phyloP scores from a whole-genome alignment of 2,888 invertebrate genomes.

The Drosophila acutilabella region DNA sequence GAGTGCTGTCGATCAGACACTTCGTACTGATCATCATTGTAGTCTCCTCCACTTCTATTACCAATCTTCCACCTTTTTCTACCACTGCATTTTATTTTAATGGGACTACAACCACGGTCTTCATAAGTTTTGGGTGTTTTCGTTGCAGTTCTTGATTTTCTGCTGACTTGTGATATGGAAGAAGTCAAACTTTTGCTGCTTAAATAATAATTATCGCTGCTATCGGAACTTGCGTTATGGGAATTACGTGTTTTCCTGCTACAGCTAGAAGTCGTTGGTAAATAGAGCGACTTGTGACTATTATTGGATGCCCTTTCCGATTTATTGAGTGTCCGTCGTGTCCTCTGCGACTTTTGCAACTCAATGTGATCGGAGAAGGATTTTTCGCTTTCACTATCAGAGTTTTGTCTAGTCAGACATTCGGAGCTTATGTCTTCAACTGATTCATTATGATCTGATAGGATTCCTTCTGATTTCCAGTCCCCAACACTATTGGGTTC shows the following conservation, averaged over 20 bases:
- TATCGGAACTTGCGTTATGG: not conserved
- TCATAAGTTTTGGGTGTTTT: conserved; percentile 33
- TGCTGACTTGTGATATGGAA: not conserved
- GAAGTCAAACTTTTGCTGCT: conserved; percentile 3
- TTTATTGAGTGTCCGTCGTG: not conserved
- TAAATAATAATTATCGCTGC: conserved; percentile 14
- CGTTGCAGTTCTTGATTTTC: not conserved
- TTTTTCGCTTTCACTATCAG: not conserved
- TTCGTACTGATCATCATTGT: no score
- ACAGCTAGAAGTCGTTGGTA: not conserved
- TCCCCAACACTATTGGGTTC: not conserved
- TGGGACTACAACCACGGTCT: conserved; percentile 68
- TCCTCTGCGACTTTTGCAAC: not conserved
- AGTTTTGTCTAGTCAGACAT: no score
- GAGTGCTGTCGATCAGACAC: conserved; percentile 23
- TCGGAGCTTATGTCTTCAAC: not conserved
- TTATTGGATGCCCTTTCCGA: not conserved
- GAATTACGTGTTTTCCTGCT: not conserved
- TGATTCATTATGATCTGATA: not conserved
- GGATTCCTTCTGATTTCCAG: not conserved
- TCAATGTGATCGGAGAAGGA: not conserved
- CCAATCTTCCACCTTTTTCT: not conserved
- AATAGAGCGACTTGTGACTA: not conserved
- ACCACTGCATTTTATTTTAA: conserved; percentile 31
- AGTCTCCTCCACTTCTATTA: not conserved